These are phyloP conservation scores for Tiphia femorata DNA, from an alignment of 2,888 invertebrate genomes.

Conservation along the genomic window DNA sequence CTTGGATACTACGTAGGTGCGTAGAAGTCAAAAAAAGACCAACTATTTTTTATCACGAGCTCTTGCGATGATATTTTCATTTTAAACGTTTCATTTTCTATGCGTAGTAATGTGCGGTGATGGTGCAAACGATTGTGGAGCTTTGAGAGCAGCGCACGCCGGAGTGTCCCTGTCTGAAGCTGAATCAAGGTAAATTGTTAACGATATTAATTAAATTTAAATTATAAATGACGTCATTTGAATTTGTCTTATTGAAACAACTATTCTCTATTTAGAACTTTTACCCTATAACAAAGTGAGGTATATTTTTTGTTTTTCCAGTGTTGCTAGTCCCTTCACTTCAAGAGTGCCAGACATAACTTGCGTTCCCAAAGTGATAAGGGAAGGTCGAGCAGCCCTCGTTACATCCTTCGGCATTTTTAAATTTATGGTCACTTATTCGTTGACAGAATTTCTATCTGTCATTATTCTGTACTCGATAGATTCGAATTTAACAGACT, in stretches of 20 bases:
- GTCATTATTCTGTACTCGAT: slow-evolving; percentile 83
- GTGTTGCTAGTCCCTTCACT: slow-evolving; percentile 91
- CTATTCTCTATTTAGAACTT: too few species aligned
- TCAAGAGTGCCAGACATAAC: slow-evolving; percentile 85
- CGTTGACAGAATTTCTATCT: slow-evolving; percentile 89
- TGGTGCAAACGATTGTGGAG: slow-evolving; percentile 90
- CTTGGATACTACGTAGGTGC: slow-evolving; percentile 77
- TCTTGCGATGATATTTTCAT: background rate
- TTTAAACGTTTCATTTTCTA: too few species aligned
- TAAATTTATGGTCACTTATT: slow-evolving; percentile 93
- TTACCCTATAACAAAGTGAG: background rate
- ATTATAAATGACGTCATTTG: too few species aligned
- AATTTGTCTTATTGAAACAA: too few species aligned
- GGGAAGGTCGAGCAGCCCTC: slow-evolving; percentile 88
- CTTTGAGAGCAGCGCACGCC: slow-evolving; percentile 88
- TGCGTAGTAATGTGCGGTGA: slow-evolving; percentile 77
- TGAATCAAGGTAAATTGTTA: slow-evolving; percentile 75
- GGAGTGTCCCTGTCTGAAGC: slow-evolving; percentile 91
- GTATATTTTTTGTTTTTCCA: slow-evolving; percentile 46
- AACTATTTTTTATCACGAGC: background rate
- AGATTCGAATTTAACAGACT: slow-evolving; percentile 74
- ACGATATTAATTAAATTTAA: background rate
- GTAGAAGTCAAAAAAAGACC: slow-evolving; percentile 20
- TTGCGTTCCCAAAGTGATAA: slow-evolving; percentile 83
- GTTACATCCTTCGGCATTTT: slow-evolving; percentile 92